Base-by-base conservation (phyloP, 2,797 vertebrate genomes). In the Gymnopithys bicolor region DNA sequence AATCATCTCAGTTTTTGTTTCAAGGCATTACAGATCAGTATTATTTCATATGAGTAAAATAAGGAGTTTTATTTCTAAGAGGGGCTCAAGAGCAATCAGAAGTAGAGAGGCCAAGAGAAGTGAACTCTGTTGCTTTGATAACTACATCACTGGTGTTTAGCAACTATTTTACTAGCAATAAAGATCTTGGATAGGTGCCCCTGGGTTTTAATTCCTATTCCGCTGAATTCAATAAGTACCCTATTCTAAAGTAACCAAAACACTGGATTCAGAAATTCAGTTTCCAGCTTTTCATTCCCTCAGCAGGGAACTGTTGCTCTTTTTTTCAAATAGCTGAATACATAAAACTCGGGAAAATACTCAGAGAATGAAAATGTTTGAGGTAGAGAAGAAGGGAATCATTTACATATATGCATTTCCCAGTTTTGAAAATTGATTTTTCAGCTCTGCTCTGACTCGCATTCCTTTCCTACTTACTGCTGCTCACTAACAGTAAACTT, bases 401-500 rank as follows among this genome's bases (percentile, higher is more conserved):
- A 59, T 78, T 78, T 78, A 64, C 25, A 58, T 52, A 66, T 24
- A 55, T 43, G 35, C 7, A 7, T 76, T 69, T 60, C 62, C 43
- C 39, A 90, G 22, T 67, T 69, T 27, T 59, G 17, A 78, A 85
- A 84, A 58, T 46, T 41, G 77, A 19, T 19, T 69, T 60, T 74
- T 60, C 33, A 51, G 4, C 24, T 87, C 33, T 84, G 30, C 25
- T 90, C 4, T 0, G 23, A 11, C 18, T 62, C 7, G 8, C 30
- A 30, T 59, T 73, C 91, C 48, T 88, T 85, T 32, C 11, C 35
- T 46, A 23, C 51, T 87, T 87, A 62, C 46, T 85, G 58, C 55
- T n/a, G 8, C 53, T 93, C 84, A 49, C 87, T 74, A 55, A 90
- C 17, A 27, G 27, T 51, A 88, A 96, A 87, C 71, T 90, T 67